A percentile compares a stretch with the other conserved stretches of the same genome.
Conservation (phyloP, 2,888 invertebrate species). For the Oligia fasciuncula region DNA sequence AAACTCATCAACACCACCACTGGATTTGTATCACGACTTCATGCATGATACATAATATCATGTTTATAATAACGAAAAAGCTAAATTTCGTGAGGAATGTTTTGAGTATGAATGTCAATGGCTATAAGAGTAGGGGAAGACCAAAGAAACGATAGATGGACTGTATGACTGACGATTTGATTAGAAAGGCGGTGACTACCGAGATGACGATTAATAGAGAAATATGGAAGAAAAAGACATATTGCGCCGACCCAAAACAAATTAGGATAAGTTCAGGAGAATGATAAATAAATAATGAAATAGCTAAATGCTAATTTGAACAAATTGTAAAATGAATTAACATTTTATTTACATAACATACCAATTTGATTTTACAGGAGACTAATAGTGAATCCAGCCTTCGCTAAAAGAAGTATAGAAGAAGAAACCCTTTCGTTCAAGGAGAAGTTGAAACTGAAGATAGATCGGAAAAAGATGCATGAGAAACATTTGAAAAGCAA, state of each 20-base stretch:
- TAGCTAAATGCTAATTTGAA: not conserved
- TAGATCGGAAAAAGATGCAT: conserved; percentile 83
- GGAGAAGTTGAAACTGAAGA: conserved; percentile 81
- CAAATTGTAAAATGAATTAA: not conserved
- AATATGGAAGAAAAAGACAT: too few species aligned
- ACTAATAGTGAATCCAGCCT: conserved; percentile 79
- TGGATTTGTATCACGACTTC: not conserved
- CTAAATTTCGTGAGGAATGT: too few species aligned
- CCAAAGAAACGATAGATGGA: too few species aligned
- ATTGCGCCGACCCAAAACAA: too few species aligned
- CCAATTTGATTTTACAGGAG: conserved; percentile 68
- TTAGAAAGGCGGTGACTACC: too few species aligned
- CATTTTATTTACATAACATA: not conserved
- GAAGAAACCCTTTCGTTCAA: conserved; percentile 74
- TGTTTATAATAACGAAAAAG: not conserved
- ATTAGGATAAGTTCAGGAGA: too few species aligned
- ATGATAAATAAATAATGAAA: too few species aligned
- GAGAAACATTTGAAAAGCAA: conserved; percentile 74
- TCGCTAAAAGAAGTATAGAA: conserved; percentile 82
- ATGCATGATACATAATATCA: not conserved
- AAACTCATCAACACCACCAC: not conserved
- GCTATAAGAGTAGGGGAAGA: too few species aligned
- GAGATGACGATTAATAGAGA: too few species aligned
- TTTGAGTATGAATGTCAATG: too few species aligned
- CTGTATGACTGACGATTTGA: too few species aligned